Conservation (phyloP, 1,140 invertebrate species). For the Ephestia elutella region DNA sequence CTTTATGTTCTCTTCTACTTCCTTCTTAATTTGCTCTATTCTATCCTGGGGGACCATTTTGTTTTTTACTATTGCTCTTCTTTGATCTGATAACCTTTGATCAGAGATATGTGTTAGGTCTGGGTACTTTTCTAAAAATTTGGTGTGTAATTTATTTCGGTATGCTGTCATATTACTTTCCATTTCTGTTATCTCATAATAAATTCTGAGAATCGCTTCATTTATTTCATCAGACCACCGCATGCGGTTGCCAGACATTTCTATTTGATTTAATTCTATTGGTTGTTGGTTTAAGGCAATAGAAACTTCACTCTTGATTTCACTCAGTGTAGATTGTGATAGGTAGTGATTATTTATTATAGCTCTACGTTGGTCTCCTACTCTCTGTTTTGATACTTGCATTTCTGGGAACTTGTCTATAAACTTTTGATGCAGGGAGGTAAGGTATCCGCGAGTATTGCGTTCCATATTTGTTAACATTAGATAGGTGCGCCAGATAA, state of each 20-base stretch:
- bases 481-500: slow-evolving; percentile 5
- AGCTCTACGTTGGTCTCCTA: too few species aligned
- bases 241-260: too few species aligned
- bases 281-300: not conserved
- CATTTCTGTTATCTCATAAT: not conserved
- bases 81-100: slow-evolving; percentile 1
- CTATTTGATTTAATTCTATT: not conserved
- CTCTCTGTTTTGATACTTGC: not conserved
- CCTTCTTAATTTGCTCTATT: not conserved
- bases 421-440: not conserved
- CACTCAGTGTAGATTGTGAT: not conserved
- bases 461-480: not conserved
- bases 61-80: slow-evolving; percentile 4
- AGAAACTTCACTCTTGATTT: not conserved
- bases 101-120: not conserved
- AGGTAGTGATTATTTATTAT: slow-evolving; percentile 3
- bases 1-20: not conserved
- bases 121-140: slow-evolving; percentile 6
- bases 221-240: too few species aligned
- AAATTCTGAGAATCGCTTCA: too few species aligned
- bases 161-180: slow-evolving; percentile 3
- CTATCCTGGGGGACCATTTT: not conserved
- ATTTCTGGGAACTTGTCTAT: not conserved
- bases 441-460: not conserved
- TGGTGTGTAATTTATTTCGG: not conserved